Evolutionary conservation across 2,797 vertebrate species (phyloP), one percentile per base, ranked within the genome.

Genomic region (Pachyuromys duprasi): DNA sequence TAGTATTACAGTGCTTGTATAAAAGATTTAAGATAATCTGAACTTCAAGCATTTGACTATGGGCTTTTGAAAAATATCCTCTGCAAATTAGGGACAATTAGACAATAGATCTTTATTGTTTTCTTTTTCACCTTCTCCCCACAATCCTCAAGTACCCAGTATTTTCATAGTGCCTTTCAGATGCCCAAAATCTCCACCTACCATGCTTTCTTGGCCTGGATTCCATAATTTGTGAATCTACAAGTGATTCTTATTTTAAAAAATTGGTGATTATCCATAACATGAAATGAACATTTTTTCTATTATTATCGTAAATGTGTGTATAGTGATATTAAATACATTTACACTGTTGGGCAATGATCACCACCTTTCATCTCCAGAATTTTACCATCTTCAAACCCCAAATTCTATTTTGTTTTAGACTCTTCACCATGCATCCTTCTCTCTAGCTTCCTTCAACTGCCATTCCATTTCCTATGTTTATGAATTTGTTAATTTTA

Each of bases 401-500:
- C 84, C 36, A 83, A 94, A 63, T 18, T 89, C 57, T 80, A 31
- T 70, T 80, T 18, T 36, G 33, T 4, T 33, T 63, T 89, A 39
- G 94, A 76, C 6, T 76, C 39, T 75, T 75, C 69, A 72, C 39
- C 26, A 26, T 80, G 57, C 9, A 39, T 1, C 15, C 8, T 11
- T 17, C 26, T 13, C 18, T 5, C 14, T 20, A 83, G 24, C 8
- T 4, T 20, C 60, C 70, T 65, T 65, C 12, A 76, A 31, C 13
- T 26, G 42, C 70, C 57, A 42, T 53, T 74, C 28, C 63, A 26
- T 4, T 60, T 70, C 49, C 53, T 45, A 3, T 60, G 60, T 88
- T 81, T 67, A 49, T 90, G 81, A 87, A 93, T 93, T 45, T 93
- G 33, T 83, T 60, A 80, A 49, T 15, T 92, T 33, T 26, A 60